phyloP scores from a whole-genome alignment of 2,113 vertebrate species.

The Phalacrocorax pelagicus region DNA sequence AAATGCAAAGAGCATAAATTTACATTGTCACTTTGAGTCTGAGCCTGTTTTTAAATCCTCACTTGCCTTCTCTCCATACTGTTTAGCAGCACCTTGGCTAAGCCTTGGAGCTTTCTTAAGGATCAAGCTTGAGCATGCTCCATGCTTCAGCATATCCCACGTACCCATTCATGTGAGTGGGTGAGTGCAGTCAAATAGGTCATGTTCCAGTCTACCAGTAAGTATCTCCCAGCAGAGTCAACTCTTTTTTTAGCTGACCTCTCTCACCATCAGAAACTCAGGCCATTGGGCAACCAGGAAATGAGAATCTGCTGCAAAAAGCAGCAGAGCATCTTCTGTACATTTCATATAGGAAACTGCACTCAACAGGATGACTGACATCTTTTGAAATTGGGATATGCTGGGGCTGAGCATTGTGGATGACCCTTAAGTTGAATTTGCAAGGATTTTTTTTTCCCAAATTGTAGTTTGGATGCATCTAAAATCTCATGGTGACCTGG shows the following conservation, averaged over 20 bases:
- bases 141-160: neutral
- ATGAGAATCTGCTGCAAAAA: neutral
- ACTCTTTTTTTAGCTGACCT: neutral
- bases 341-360: neutral
- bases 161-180: neutral
- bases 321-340: neutral
- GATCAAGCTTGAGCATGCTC: neutral
- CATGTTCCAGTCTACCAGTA: neutral
- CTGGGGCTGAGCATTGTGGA: neutral
- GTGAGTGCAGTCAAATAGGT: neutral
- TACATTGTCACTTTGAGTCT: neutral
- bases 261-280: neutral
- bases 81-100: neutral
- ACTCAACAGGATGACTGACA: neutral
- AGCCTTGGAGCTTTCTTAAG: neutral
- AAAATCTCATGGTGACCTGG: neutral
- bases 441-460: neutral
- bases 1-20: neutral
- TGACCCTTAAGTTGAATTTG: neutral
- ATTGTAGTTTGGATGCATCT: neutral
- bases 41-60: neutral
- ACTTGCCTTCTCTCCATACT: neutral
- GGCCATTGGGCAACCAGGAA: neutral
- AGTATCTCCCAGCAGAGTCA: neutral
- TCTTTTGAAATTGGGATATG: neutral